These are phyloP conservation scores for Mastigias papua DNA, from an alignment of 30 jellyfish, hydroid and myxozoan genomes.

Conservation along the genomic window DNA sequence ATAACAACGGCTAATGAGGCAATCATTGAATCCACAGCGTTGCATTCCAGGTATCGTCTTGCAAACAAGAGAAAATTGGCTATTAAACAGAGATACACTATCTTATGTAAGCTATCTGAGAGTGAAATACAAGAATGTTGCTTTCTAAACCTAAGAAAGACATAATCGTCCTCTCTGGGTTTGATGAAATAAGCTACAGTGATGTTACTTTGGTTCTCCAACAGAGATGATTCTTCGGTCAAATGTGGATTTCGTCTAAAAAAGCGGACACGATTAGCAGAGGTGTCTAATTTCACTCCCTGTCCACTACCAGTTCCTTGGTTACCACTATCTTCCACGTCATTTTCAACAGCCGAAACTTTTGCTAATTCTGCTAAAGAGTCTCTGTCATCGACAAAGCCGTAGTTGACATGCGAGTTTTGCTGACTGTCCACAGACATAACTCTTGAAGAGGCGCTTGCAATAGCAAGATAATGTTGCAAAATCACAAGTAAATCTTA, in stretches of 20 bases:
- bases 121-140: slow-evolving; percentile 62
- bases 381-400: neutral
- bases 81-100: slow-evolving; percentile 69
- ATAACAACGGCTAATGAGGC: slow-evolving; percentile 48
- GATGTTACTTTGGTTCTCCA: neutral
- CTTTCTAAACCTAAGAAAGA: neutral
- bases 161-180: neutral
- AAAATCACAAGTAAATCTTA: no score
- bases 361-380: neutral
- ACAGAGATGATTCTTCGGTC: slow-evolving; percentile 24
- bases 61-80: slow-evolving; percentile 78
- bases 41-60: slow-evolving; percentile 46
- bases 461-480: neutral
- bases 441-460: neutral
- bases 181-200: slow-evolving; percentile 9
- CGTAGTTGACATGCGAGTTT: slow-evolving; percentile 3
- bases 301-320: neutral
- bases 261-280: slow-evolving; percentile 12
- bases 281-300: neutral
- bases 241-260: slow-evolving; percentile 15
- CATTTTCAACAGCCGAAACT: neutral
- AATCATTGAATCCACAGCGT: slow-evolving; percentile 32
- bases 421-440: slow-evolving; percentile 27
- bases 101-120: slow-evolving; percentile 81
- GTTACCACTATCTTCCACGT: neutral